Evolutionary conservation across 2,113 vertebrate species (phyloP), one percentile per base, ranked within the genome.

Genomic region (Sylvia atricapilla): DNA sequence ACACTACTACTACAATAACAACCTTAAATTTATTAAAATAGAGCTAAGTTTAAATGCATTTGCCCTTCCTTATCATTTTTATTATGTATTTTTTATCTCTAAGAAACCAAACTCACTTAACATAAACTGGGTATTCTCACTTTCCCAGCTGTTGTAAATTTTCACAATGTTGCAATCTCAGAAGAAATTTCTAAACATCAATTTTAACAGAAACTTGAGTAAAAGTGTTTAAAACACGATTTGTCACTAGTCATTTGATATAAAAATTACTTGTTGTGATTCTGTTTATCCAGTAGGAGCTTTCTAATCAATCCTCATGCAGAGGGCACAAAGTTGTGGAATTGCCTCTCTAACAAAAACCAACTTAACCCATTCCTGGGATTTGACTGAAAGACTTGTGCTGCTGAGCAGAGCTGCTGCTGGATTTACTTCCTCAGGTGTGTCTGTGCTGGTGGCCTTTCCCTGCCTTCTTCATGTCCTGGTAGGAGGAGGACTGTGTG

Each of bases 11-110:
- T 85, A 69, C 25, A 83, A 44, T 85, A 95, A 95, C 67, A 73
- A 53, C 53, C 58, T 76, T 58, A 86, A 70, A 94, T 90, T 90
- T 95, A 95, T 91, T 95, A 80, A 93, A 96, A 80, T 37, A 85
- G 78, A 80, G 31, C 68, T 66, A 84, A 50, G 70, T 47, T 91
- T 90, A 93, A 91, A 88, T 33, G 47, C 59, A 75, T 86, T 88
- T 88, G 60, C 78, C 78, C 72, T 74, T 89, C 37, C 72, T 75
- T 94, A 79, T 91, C 35, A 69, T 85, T 95, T 95, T 91, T 90
- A 90, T 94, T 70, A 35, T 47, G 13, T 78, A 18, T 30, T 79
- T 94, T 95, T 88, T 90, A 76, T 76, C 37, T 46, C 63, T 67
- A 63, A 77, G 90, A 77, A 83, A 62, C 64, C 50, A 95, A 91